These are phyloP conservation scores for Drosophila elegans DNA, from an alignment of 1,140 invertebrate species.

Conservation along the genomic window DNA sequence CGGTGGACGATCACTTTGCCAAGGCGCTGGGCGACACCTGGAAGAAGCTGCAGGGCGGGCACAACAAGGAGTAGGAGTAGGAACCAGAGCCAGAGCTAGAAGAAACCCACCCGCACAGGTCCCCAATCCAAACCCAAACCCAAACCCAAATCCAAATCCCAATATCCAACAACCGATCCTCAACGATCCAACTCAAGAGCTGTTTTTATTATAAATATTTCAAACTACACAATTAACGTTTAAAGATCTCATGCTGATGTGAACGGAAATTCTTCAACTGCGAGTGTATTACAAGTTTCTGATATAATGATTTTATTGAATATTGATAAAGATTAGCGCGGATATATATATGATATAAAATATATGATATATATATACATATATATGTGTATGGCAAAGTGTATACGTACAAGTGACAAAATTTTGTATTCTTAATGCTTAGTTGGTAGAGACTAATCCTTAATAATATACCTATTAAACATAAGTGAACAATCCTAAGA, in stretches of 20 bases:
- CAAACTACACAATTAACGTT: constrained; percentile 79
- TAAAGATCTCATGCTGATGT: constrained; percentile 80
- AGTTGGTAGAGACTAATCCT: constrained; percentile 58
- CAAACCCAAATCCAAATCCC: background rate
- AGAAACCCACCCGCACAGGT: background rate
- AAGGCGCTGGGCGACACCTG: constrained; percentile 98
- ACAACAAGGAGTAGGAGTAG: constrained; percentile 71
- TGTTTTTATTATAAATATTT: constrained; percentile 71
- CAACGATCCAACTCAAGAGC: constrained; percentile 64
- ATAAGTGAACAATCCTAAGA: constrained; percentile 53
- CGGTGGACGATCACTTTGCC: constrained; percentile 98
- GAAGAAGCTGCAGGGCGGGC: constrained; percentile 91
- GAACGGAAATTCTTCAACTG: constrained; percentile 76
- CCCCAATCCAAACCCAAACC: background rate
- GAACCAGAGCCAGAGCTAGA: background rate
- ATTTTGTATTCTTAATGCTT: constrained; percentile 79
- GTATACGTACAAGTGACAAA: constrained; percentile 81
- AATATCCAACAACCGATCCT: background rate
- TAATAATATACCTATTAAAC: constrained; percentile 66
- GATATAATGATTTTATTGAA: constrained; percentile 75
- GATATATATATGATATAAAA: constrained; percentile 29
- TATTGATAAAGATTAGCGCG: constrained; percentile 39
- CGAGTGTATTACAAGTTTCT: constrained; percentile 79
- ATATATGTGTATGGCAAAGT: constrained; percentile 63
- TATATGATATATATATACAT: constrained; percentile 24